A percentile compares a stretch with the other conserved stretches of the same genome.
Conservation (phyloP, 1,140 invertebrate species). For the Steinernema feltiae region DNA sequence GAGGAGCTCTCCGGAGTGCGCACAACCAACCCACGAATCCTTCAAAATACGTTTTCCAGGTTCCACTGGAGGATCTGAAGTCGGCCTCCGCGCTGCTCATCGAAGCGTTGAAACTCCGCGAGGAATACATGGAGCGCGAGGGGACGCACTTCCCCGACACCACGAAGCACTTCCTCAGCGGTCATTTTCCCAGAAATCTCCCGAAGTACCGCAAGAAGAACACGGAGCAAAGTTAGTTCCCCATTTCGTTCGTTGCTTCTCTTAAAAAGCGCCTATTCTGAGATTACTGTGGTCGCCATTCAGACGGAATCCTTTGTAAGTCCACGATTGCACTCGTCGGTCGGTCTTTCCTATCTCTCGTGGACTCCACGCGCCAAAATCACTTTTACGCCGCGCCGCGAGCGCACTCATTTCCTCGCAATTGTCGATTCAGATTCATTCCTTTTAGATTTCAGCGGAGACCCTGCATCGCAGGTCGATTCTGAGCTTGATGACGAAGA, state of each 20-base stretch:
- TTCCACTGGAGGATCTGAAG: constrained; percentile 54
- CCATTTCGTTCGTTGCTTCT: background rate
- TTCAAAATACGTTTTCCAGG: constrained; percentile 27
- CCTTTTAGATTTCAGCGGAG: too few species aligned
- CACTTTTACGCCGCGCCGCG: background rate
- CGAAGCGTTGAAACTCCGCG: constrained; percentile 47
- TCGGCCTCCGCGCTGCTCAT: constrained; percentile 44
- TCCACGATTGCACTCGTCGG: constrained; percentile 6
- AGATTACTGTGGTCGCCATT: too few species aligned
- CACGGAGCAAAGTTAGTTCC: constrained; percentile 52
- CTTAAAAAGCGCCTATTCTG: too few species aligned
- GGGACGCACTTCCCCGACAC: constrained; percentile 50
- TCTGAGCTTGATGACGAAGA: background rate
- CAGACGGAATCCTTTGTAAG: constrained; percentile 26
- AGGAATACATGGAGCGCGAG: constrained; percentile 55
- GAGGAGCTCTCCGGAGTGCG: constrained; percentile 55
- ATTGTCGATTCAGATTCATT: background rate
- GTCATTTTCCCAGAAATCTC: constrained; percentile 50
- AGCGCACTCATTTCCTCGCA: background rate
- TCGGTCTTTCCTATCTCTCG: background rate
- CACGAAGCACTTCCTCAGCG: constrained; percentile 47
- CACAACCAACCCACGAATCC: constrained; percentile 10
- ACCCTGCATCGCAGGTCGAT: too few species aligned
- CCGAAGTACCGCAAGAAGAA: constrained; percentile 54
- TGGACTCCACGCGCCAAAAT: background rate